These are phyloP conservation scores for Cossypha dichroa DNA, from an alignment of 2,797 vertebrate genomes.

Conservation along the genomic window DNA sequence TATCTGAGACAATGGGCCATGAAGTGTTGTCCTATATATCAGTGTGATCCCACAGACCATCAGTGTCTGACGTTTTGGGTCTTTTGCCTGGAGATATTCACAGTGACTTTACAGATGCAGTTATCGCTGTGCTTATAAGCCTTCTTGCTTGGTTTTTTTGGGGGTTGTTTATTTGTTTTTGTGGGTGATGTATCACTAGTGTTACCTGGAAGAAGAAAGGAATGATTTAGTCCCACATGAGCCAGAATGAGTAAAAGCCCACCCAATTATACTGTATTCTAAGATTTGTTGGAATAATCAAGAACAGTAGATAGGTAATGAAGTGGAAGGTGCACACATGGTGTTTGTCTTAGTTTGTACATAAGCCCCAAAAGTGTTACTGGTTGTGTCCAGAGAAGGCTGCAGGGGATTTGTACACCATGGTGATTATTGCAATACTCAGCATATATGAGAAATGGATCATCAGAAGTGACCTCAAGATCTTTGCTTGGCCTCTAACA, in stretches of 20 bases:
- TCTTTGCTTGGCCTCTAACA: background rate
- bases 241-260: background rate
- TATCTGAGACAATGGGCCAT: background rate
- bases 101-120: background rate
- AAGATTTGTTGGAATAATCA: background rate
- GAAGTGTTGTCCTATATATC: background rate
- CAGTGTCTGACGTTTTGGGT: background rate
- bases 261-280: background rate
- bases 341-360: background rate
- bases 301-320: background rate
- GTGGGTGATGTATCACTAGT: background rate
- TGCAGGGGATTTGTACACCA: background rate
- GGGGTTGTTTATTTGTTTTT: accelerated
- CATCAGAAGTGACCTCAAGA: background rate
- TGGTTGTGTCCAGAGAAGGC: background rate
- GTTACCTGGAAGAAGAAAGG: background rate
- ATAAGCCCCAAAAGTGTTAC: background rate
- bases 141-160: background rate
- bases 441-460: background rate
- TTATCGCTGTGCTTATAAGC: background rate
- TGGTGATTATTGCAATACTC: background rate
- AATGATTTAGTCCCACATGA: accelerated
- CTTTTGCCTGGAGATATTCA: background rate
- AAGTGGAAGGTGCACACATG: background rate
- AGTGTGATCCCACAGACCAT: accelerated